Conservation (phyloP, 2,113 vertebrate genomes). For the Micronisus gabar region DNA sequence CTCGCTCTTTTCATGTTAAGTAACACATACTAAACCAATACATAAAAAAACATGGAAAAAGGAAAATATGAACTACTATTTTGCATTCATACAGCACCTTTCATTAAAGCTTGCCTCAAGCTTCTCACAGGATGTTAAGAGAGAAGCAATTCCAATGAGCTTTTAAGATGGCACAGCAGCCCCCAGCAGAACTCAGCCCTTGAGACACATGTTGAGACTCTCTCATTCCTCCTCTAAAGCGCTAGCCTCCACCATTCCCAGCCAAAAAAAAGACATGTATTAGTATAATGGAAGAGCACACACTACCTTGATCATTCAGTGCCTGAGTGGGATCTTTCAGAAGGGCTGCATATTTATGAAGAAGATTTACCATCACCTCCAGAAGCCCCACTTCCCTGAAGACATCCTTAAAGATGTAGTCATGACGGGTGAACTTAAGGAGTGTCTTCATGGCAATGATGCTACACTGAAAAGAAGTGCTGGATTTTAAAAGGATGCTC, state of each 20-base stretch:
- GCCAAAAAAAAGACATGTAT: not conserved
- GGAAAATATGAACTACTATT: not conserved
- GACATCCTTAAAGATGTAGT: slow-evolving; percentile 95
- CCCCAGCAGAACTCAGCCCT: not conserved
- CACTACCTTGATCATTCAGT: slow-evolving; percentile 86
- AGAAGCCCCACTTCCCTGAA: slow-evolving; percentile 96
- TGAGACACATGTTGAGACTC: not conserved
- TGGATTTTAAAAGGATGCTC: slow-evolving; percentile 94
- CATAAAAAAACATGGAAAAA: not conserved
- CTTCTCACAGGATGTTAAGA: not conserved
- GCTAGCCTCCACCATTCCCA: not conserved
- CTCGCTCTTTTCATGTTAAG: not conserved
- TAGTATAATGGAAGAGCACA: not conserved
- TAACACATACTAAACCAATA: not conserved
- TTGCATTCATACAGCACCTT: not conserved
- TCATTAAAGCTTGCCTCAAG: not conserved
- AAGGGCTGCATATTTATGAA: slow-evolving; percentile 98
- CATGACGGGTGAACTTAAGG: slow-evolving; percentile 89
- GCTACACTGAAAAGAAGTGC: slow-evolving; percentile 90
- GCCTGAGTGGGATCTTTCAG: slow-evolving; percentile 91
- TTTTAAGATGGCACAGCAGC: not conserved
- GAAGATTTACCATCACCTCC: slow-evolving; percentile 95
- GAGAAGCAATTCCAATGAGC: not conserved
- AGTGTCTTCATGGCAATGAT: slow-evolving; percentile 88
- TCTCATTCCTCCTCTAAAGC: not conserved